phyloP scores from a whole-genome alignment of 2,888 invertebrate species.

The Rhingia campestris region DNA sequence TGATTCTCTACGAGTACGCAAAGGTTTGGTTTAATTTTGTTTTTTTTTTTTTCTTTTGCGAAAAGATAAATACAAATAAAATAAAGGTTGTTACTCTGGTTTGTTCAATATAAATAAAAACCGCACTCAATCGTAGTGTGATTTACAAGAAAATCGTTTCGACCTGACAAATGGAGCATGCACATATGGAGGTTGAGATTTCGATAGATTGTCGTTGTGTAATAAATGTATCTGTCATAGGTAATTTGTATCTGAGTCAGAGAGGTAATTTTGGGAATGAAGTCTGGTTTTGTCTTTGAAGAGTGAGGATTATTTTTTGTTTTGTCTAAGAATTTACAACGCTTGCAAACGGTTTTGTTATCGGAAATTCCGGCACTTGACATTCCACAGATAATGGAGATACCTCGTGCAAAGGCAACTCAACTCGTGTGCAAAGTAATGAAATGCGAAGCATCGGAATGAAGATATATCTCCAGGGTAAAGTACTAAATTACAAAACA shows the following conservation, averaged over 20 bases:
- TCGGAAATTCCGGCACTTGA: constrained; percentile 35
- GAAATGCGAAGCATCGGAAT: neutral
- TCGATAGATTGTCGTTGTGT: constrained; percentile 42
- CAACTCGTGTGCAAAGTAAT: neutral
- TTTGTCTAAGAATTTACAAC: constrained; percentile 24
- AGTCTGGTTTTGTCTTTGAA: neutral
- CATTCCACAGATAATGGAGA: constrained; percentile 46
- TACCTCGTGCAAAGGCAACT: constrained; percentile 17
- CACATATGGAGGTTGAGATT: constrained; percentile 20
- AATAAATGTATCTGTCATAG: constrained; percentile 52
- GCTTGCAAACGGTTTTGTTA: constrained; percentile 33
- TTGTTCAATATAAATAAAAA: constrained; percentile 60
- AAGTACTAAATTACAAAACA: constrained; percentile 14
- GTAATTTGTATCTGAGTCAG: constrained; percentile 29
- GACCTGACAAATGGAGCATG: constrained; percentile 64
- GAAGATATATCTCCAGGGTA: neutral
- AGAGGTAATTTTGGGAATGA: neutral
- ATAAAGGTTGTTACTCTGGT: constrained; percentile 40
- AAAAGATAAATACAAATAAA: neutral
- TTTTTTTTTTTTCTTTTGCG: too few species aligned
- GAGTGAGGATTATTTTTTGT: constrained; percentile 1
- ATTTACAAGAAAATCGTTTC: constrained; percentile 67
- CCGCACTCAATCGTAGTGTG: constrained; percentile 64
- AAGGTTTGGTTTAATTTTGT: neutral
- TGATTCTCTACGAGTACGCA: constrained; percentile 44